These are phyloP conservation scores for Limnephilus rhombicus DNA, from an alignment of 2,888 invertebrate species.

Conservation along the genomic window DNA sequence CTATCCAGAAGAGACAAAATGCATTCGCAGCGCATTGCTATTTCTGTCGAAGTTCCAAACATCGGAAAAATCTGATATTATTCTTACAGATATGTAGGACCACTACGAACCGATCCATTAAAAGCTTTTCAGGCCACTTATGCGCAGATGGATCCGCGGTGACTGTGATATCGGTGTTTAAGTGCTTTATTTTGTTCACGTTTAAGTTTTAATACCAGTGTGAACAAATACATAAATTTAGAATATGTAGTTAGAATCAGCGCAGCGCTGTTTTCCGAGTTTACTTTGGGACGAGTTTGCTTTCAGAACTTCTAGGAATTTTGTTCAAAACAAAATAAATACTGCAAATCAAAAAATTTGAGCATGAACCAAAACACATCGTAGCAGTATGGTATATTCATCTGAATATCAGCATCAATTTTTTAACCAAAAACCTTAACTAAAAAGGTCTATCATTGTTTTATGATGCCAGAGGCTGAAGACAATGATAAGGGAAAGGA, in stretches of 20 bases:
- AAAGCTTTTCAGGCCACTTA: not conserved
- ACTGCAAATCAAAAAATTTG: not conserved
- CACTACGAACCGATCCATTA: not conserved
- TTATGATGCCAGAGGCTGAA: no score
- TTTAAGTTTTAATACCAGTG: not conserved
- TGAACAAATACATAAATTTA: not conserved
- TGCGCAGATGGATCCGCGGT: not conserved
- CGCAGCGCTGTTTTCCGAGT: not conserved
- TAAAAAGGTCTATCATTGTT: not conserved
- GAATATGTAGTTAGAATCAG: not conserved
- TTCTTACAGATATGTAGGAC: not conserved
- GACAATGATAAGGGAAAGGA: no score
- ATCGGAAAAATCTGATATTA: not conserved
- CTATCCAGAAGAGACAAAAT: not conserved
- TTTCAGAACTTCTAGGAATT: not conserved
- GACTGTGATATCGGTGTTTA: not conserved
- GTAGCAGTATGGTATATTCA: no score
- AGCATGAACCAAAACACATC: no score
- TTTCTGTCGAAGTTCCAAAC: not conserved
- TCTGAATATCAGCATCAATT: not conserved
- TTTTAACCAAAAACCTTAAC: not conserved
- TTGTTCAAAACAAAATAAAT: not conserved
- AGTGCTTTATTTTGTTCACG: not conserved
- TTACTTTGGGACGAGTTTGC: not conserved
- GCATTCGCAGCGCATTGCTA: not conserved